phyloP scores from a whole-genome alignment of 2,888 invertebrate species.

The Orgyia antiqua region DNA sequence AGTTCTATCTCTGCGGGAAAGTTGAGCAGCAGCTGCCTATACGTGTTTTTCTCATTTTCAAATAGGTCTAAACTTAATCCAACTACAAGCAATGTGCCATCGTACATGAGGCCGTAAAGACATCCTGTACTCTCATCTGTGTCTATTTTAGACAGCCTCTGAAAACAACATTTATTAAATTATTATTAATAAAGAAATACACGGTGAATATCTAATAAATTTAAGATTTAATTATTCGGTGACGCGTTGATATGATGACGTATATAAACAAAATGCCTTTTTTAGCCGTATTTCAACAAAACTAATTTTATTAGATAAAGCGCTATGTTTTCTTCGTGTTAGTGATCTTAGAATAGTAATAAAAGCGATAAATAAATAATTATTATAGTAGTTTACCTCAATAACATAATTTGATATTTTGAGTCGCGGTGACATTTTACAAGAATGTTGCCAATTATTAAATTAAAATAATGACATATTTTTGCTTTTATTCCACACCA shows the following conservation, averaged over 20 bases:
- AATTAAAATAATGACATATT: too few species aligned
- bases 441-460: slow-evolving; percentile 10
- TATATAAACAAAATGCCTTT: slow-evolving; percentile 32
- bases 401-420: slow-evolving; percentile 84
- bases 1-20: slow-evolving; percentile 88
- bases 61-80: slow-evolving; percentile 83
- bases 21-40: slow-evolving; percentile 77
- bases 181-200: background rate
- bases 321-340: background rate
- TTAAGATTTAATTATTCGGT: background rate
- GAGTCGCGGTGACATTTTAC: slow-evolving; percentile 85
- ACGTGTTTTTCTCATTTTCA: slow-evolving; percentile 73
- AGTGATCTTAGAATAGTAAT: background rate
- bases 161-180: slow-evolving; percentile 20
- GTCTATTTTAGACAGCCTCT: slow-evolving; percentile 83
- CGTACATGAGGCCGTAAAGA: slow-evolving; percentile 86
- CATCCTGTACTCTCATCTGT: slow-evolving; percentile 81
- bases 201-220: background rate
- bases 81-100: slow-evolving; percentile 83
- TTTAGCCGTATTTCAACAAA: background rate
- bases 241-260: slow-evolving; percentile 39
- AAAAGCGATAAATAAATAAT: background rate
- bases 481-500: too few species aligned
- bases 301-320: background rate
- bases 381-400: slow-evolving; percentile 75